Evolutionary conservation across 2,888 invertebrate genomes (phyloP).

Genomic region (Sepioteuthis lessoniana): DNA sequence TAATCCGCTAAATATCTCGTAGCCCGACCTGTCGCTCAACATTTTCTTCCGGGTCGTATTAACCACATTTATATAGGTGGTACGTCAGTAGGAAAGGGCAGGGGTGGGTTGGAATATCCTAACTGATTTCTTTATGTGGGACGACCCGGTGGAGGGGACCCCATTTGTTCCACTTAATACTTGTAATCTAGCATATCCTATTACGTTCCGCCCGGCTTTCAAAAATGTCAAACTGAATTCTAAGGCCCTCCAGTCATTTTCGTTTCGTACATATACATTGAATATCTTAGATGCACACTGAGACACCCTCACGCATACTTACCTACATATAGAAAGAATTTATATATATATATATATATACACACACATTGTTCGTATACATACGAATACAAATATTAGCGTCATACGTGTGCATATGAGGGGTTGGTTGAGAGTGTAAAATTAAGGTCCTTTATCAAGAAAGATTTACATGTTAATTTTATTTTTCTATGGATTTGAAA

Average conservation of each 20-base stretch:
- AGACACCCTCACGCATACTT: background rate
- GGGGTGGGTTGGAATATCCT: background rate
- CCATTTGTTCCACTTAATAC: background rate
- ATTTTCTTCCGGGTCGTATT: background rate
- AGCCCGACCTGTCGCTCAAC: background rate
- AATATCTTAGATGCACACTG: background rate
- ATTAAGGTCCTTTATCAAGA: too few relatives aligned
- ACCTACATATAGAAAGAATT: background rate
- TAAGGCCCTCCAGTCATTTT: background rate
- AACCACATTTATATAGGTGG: background rate
- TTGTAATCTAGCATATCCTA: background rate
- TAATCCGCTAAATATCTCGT: background rate
- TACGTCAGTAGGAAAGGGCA: too few relatives aligned
- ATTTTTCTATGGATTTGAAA: too few relatives aligned
- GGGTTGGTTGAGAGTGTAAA: too few relatives aligned
- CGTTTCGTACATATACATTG: too few relatives aligned
- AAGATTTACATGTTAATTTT: too few relatives aligned
- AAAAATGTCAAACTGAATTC: background rate
- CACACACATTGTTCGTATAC: too few relatives aligned
- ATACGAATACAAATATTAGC: too few relatives aligned
- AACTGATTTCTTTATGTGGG: background rate
- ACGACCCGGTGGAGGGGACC: background rate
- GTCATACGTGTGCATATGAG: too few relatives aligned
- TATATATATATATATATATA: too few relatives aligned
- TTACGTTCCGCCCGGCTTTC: background rate